phyloP scores from a whole-genome alignment of 37 sponge, comb jelly and placozoan species.

The Halisarca cf. caerulea region DNA sequence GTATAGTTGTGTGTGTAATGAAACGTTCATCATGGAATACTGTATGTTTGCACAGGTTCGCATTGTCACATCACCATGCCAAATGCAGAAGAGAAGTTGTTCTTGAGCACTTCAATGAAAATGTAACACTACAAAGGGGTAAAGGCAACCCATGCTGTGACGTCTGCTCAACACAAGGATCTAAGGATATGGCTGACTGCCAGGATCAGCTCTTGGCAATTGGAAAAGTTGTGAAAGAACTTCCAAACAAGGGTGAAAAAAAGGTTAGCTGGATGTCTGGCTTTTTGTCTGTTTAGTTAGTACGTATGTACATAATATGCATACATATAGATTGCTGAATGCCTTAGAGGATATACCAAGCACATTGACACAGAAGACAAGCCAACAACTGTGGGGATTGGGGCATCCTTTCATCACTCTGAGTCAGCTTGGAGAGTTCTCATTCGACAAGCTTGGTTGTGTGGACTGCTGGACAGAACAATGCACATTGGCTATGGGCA shows the following conservation, averaged over 20 bases:
- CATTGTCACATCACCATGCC: neutral
- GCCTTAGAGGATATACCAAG: neutral
- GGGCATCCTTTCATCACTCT: neutral
- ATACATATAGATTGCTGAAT: too few species aligned
- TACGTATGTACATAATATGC: too few species aligned
- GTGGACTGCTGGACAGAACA: too few species aligned
- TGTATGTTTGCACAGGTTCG: neutral
- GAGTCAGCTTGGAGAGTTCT: too few species aligned
- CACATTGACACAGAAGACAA: neutral
- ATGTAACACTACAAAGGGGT: neutral
- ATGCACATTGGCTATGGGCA: too few species aligned
- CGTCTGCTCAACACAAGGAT: neutral
- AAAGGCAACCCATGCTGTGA: slow-evolving; percentile 26
- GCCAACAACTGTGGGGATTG: neutral
- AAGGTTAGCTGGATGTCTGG: too few species aligned
- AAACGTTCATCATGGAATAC: too few species aligned
- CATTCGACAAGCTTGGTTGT: too few species aligned
- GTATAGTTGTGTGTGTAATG: too few species aligned
- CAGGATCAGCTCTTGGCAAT: slow-evolving; percentile 24
- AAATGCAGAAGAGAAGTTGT: neutral
- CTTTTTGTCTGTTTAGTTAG: too few species aligned
- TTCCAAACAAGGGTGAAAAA: slow-evolving; percentile 36
- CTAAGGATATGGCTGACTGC: neutral
- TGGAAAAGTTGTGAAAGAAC: slow-evolving; percentile 16
- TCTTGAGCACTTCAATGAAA: neutral